Conservation (phyloP, 2,113 vertebrate species). For the Boulengerochromis microlepis region DNA sequence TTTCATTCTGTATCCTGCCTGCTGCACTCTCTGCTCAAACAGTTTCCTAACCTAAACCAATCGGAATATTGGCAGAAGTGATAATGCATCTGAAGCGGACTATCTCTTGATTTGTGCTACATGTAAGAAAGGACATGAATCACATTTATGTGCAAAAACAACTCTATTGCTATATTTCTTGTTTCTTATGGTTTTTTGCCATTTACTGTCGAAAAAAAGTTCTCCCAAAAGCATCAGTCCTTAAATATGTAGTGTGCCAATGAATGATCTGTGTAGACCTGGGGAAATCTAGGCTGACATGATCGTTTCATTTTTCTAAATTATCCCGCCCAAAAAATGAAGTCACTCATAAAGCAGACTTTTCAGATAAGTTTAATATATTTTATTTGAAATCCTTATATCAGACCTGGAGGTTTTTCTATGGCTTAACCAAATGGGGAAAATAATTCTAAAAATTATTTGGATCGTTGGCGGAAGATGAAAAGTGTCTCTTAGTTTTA, state of each 20-base stretch:
- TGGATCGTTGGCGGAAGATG: not conserved
- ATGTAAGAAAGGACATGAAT: not conserved
- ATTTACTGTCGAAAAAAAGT: not conserved
- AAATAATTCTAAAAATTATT: not conserved
- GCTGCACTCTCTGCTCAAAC: not conserved
- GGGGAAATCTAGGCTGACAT: not conserved
- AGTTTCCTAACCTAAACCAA: not conserved
- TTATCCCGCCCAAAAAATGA: not conserved
- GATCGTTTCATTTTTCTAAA: not conserved
- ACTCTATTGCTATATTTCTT: not conserved
- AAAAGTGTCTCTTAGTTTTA: not conserved
- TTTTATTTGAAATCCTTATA: not conserved
- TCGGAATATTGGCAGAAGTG: not conserved
- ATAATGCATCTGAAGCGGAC: not conserved
- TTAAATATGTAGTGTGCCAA: not conserved
- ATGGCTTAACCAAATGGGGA: not conserved
- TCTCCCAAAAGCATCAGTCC: not conserved
- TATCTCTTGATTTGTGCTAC: not conserved
- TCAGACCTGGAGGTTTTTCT: not conserved
- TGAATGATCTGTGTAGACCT: not conserved
- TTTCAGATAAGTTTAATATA: not conserved
- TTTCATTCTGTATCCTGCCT: not conserved
- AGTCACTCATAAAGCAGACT: not conserved
- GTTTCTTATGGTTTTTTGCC: not conserved
- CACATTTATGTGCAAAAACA: not conserved